These are phyloP conservation scores for Tenthredo mesomela DNA, from an alignment of 2,888 invertebrate genomes.

Conservation along the genomic window DNA sequence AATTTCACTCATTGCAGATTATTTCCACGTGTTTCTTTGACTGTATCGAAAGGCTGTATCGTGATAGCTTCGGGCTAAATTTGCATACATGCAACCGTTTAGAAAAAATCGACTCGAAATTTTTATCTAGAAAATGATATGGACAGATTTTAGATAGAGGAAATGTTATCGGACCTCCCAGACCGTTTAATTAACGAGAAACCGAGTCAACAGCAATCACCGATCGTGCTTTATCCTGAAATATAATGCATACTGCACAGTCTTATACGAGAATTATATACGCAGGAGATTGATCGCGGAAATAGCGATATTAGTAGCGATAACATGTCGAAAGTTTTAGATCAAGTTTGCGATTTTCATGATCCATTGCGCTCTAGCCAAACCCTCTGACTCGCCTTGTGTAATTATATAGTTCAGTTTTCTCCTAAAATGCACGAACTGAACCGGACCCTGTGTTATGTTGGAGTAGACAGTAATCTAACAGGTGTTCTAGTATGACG, in stretches of 20 bases:
- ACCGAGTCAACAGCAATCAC: not conserved
- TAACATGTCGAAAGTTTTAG: not conserved
- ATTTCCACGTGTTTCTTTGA: not conserved
- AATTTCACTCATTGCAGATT: not conserved
- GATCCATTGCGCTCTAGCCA: not conserved
- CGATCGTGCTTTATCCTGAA: not conserved
- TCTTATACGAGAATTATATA: not conserved
- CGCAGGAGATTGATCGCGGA: not conserved
- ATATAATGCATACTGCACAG: not conserved
- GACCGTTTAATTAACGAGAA: not conserved
- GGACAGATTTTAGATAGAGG: not conserved
- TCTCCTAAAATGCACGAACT: conserved; percentile 2
- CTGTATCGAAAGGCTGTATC: not conserved
- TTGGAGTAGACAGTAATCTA: not conserved
- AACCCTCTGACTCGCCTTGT: not conserved
- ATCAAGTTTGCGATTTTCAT: not conserved
- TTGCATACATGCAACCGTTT: not conserved
- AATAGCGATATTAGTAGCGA: not conserved
- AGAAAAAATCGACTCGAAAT: not conserved
- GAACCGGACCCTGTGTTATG: not conserved
- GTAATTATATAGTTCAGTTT: not conserved
- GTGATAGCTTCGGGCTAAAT: not conserved
- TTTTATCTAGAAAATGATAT: not conserved
- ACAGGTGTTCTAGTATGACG: conserved; percentile 26
- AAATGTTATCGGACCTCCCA: not conserved